phyloP scores from a whole-genome alignment of 1,140 invertebrate genomes.

The Achroia grisella region DNA sequence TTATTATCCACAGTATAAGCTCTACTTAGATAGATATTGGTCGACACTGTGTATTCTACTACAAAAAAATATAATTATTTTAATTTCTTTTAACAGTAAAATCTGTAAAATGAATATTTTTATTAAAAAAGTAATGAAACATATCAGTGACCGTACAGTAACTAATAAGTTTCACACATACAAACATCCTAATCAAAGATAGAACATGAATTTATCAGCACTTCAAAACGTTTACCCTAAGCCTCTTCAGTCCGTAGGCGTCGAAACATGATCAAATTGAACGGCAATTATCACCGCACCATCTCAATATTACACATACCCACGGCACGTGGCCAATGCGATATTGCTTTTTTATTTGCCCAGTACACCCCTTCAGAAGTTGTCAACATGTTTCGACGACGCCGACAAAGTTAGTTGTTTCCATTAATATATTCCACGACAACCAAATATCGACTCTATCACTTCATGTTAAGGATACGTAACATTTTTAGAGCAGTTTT shows the following conservation, averaged over 20 bases:
- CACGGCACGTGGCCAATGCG: conserved; percentile 39
- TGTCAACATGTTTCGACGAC: conserved; percentile 58
- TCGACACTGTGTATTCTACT: too few species aligned
- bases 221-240: too few species aligned
- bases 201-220: too few species aligned
- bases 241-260: background rate
- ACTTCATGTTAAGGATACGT: background rate
- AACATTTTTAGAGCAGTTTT: conserved; percentile 9
- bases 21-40: too few species aligned
- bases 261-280: conserved; percentile 41
- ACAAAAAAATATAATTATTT: too few species aligned
- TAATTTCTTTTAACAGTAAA: too few species aligned
- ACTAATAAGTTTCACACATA: too few species aligned
- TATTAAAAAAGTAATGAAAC: too few species aligned
- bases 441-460: conserved; percentile 9
- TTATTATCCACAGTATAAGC: too few species aligned
- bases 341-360: conserved; percentile 70
- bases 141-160: too few species aligned
- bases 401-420: background rate
- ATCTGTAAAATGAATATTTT: too few species aligned
- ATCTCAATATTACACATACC: conserved; percentile 43
- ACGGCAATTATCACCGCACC: conserved; percentile 55
- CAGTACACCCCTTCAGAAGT: conserved; percentile 49
- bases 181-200: too few species aligned
- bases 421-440: background rate